Evolutionary conservation across 2,113 vertebrate species (phyloP), one percentile per base, ranked within the genome.

Genomic region (Misgurnus mizolepis): DNA sequence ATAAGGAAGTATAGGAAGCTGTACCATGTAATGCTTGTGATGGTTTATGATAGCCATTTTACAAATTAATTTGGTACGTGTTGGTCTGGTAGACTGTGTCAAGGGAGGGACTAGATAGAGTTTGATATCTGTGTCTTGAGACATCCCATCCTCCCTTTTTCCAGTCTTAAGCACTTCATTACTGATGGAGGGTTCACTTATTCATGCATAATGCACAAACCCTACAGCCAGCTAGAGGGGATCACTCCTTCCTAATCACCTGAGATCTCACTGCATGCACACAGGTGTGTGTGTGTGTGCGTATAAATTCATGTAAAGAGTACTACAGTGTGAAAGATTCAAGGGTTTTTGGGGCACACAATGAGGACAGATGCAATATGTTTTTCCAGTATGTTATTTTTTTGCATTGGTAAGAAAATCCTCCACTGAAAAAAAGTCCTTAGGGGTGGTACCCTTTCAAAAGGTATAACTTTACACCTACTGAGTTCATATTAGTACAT

Each of bases 71-170:
- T 45, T 74, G 40, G 50, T 18, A 18, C 41, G 50, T 58, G 71
- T 58, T 92, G 93, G 10, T 61, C 56, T 60, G 55, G 27, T 60
- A 17, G 55, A 55, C 34, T 89, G 93, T 93, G 94, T 91, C 61
- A 90, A 92, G 92, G 92, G 92, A 93, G 90, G 89, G 66, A 93
- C 94, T 92, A 92, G 92, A 92, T 94, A 92, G 93, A 93, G 91
- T 91, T 91, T 85, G 93, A 94, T 95, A 96, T 94, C 94, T 91
- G 91, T 94, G 91, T 93, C 95, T 93, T 86, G 92, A 93, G 92
- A 94, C 91, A 89, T 84, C 90, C 89, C 96, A 94, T 93, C 88
- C 91, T 90, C 84, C 80, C 85, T 84, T 86, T 80, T 78, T 79
- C 80, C 12, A 50, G 43, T 69, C 50, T 82, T 61, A 78, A 84